Evolutionary conservation across 2,888 invertebrate genomes (phyloP).

Genomic region (Timema podura): DNA sequence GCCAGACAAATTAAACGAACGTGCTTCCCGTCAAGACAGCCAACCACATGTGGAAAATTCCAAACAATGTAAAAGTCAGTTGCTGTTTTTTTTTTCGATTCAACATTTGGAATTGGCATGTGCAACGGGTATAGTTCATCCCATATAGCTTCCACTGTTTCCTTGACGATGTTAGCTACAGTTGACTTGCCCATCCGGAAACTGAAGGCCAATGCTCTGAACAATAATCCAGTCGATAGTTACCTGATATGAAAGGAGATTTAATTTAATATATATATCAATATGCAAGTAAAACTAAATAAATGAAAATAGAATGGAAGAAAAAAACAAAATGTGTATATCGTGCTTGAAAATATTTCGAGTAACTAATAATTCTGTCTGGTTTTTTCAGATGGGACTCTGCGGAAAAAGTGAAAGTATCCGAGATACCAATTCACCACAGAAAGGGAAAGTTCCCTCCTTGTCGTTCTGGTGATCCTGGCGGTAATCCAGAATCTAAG

Average conservation of each 20-base stretch:
- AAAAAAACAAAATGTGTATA: not conserved
- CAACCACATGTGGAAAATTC: constrained; percentile 5
- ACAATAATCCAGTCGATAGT: not conserved
- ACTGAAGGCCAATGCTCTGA: not conserved
- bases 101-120: not conserved
- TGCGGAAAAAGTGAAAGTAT: not conserved
- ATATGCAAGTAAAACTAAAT: not conserved
- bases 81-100: not conserved
- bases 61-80: not conserved
- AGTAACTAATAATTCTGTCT: not conserved
- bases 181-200: not conserved
- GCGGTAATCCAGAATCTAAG: not conserved
- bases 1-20: not conserved
- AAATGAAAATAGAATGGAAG: constrained; percentile 9
- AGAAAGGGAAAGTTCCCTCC: not conserved
- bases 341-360: not conserved
- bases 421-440: not conserved
- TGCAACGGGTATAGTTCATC: not conserved
- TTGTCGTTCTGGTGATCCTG: not conserved
- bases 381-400: not conserved
- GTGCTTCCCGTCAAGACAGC: not conserved
- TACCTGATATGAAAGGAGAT: not conserved
- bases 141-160: not conserved
- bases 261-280: not conserved
- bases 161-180: not conserved